Conservation (phyloP, 1,140 invertebrate genomes). For the Diprion similis region DNA sequence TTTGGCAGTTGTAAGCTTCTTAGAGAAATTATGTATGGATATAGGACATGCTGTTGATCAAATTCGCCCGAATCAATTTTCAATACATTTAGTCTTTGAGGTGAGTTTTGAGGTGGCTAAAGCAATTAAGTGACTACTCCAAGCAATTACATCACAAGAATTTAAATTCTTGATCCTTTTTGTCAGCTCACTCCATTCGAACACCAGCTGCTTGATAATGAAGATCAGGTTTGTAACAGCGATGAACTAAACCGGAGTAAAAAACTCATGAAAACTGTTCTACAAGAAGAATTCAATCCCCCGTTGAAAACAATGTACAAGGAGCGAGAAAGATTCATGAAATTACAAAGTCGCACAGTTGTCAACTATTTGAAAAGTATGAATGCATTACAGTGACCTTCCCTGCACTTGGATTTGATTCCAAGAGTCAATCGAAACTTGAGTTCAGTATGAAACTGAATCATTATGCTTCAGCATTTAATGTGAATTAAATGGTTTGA, state of each 20-base stretch:
- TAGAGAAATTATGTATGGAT: constrained; percentile 30
- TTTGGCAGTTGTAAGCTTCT: constrained; percentile 33
- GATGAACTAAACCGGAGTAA: constrained; percentile 15
- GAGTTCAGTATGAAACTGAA: too few relatives aligned
- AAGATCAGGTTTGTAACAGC: neutral
- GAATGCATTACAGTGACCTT: neutral
- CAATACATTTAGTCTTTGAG: constrained; percentile 34
- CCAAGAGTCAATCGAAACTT: too few relatives aligned
- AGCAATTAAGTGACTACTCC: neutral
- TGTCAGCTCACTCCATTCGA: constrained; percentile 29
- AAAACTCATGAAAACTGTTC: constrained; percentile 24
- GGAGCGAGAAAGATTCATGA: constrained; percentile 26
- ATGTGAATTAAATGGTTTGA: too few relatives aligned
- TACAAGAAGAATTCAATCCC: constrained; percentile 33
- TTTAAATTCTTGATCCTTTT: neutral
- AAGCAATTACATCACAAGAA: too few relatives aligned
- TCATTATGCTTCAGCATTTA: too few relatives aligned
- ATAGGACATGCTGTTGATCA: constrained; percentile 32
- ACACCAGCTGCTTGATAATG: constrained; percentile 20
- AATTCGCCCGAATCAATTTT: constrained; percentile 26
- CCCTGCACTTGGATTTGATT: neutral
- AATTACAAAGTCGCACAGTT: constrained; percentile 32
- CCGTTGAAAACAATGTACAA: constrained; percentile 20
- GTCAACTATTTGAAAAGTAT: constrained; percentile 32
- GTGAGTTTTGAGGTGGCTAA: constrained; percentile 21